These are phyloP conservation scores for Saccostrea cuccullata DNA, from an alignment of 1,140 invertebrate genomes.

Conservation along the genomic window DNA sequence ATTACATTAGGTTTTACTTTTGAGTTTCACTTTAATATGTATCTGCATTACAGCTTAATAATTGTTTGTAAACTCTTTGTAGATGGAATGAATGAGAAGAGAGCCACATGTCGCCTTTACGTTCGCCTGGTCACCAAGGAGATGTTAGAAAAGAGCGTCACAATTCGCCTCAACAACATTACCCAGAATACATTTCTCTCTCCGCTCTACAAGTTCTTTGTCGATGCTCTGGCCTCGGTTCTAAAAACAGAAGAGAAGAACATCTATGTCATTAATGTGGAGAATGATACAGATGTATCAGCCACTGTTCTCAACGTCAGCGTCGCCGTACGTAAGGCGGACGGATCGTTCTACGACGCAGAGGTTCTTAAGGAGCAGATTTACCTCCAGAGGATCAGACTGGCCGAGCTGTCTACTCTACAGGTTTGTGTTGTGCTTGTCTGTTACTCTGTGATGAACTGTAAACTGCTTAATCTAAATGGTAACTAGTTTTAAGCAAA, in stretches of 20 bases:
- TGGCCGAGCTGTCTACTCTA: conserved; percentile 92
- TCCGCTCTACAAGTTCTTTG: conserved; percentile 91
- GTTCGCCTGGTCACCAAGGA: conserved; percentile 95
- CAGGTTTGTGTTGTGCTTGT: conserved; percentile 81
- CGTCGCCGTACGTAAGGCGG: conserved; percentile 88
- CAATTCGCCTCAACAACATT: conserved; percentile 95
- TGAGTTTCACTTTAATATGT: no score
- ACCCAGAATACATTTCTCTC: conserved; percentile 95
- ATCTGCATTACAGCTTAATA: neutral
- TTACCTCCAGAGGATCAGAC: conserved; percentile 91
- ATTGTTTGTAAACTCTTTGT: conserved; percentile 58
- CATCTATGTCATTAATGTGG: conserved; percentile 95
- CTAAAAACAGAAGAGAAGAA: conserved; percentile 95
- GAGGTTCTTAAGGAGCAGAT: conserved; percentile 96
- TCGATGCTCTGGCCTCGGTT: conserved; percentile 94
- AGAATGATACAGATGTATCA: conserved; percentile 87
- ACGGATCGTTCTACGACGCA: conserved; percentile 85
- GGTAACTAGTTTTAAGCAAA: no score
- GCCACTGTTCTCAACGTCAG: conserved; percentile 95
- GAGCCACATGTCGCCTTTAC: conserved; percentile 86
- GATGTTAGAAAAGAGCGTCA: conserved; percentile 97
- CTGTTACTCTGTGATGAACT: no score
- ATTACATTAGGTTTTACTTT: no score
- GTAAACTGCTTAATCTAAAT: no score
- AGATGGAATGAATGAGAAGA: conserved; percentile 94